Base-by-base conservation (phyloP, 2,797 vertebrate genomes). In the Avahi laniger region DNA sequence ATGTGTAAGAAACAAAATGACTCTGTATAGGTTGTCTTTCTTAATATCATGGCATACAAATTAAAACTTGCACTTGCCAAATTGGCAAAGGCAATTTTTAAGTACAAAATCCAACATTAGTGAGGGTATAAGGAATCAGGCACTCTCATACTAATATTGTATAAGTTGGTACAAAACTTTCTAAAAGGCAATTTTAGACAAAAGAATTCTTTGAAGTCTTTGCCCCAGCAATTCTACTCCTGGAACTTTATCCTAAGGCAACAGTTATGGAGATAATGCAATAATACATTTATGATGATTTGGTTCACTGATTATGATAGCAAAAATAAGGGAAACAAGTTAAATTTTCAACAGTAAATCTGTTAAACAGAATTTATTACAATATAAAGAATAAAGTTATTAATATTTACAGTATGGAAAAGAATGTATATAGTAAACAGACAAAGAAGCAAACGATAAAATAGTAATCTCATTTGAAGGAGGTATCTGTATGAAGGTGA, bases 351-450 rank as follows among this genome's bases (percentile, higher is more conserved):
- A 85, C 0, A 79, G 89, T 80, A 92, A 96, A 89, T 38, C 67
- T 84, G 85, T 80, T 89, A 61, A 94, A 69, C 0, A 67, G 57
- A 80, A 92, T 85, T 91, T 92, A 88, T 91, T 87, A 79, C 57
- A 91, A 52, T 46, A 80, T 85, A 94, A 76, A 94, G 26, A 33
- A 92, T 76, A 17, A 90, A 54, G 43, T 14, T 89, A 43, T 61
- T 91, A 72, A 88, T 81, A 86, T 65, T 79, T 81, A 85, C 20
- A 30, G 59, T 35, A 69, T 12, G 13, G 12, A 70, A 90, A 81
- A 94, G 8, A 79, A 91, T 54, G 12, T 89, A 9, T 52, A 70
- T 33, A 38, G 67, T 35, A 78, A 46, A 83, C 8, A 90, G 9
- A 94, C n/a, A 91, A 89, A 76, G 54, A 89, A 90, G 54, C 38